Base-by-base conservation (phyloP, 2,888 invertebrate species). In the Pterostichus madidus region DNA sequence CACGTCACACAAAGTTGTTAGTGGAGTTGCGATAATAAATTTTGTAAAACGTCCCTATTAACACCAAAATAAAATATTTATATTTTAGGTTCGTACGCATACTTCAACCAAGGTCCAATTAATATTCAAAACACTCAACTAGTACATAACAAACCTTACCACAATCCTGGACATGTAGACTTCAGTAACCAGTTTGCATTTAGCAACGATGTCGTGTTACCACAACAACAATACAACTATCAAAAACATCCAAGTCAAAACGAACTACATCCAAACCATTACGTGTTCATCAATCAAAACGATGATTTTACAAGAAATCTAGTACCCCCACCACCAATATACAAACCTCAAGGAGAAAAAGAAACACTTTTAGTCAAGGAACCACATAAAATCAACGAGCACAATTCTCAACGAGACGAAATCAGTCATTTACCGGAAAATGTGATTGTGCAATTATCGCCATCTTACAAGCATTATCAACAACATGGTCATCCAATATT, bases 321-420 rank as follows among this genome's bases (percentile, higher is more conserved):
- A 86, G 91, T 86, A 87, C 92, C 86, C 7, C 91, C 93, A 1
- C 93, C 92, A 10, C 89, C 88, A 77, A 89, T 90, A 0, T 91
- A 91, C 86, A 31, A 64, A 77, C 49, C 84, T 73, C 76, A 85
- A 83, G 80, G 79, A 59, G 81, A 85, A 83, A 84, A 85, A 84
- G 84, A 86, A 56, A 75, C 75, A 24, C 49, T 75, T 80, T 49
- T 75, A 39, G 24, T 24, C 24, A 39, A 39, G 4, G 46, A 78
- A 31, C 61, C 15, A 7, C 39, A 39, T 3, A 39, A 39, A 39
- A 1, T 2, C 24, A 24, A 24, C n/a, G 49, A 49, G 0, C 1
- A n/a, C n/a, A n/a, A n/a, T 49, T 49, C n/a, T 24, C 24, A 24
- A 24, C 24, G 24, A 3, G 39, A 39, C 3, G 39, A 39, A 8